A percentile compares a stretch with the other conserved stretches of the same genome.
phyloP scores from a whole-genome alignment of 2,113 vertebrate species.

The Otus sunia region DNA sequence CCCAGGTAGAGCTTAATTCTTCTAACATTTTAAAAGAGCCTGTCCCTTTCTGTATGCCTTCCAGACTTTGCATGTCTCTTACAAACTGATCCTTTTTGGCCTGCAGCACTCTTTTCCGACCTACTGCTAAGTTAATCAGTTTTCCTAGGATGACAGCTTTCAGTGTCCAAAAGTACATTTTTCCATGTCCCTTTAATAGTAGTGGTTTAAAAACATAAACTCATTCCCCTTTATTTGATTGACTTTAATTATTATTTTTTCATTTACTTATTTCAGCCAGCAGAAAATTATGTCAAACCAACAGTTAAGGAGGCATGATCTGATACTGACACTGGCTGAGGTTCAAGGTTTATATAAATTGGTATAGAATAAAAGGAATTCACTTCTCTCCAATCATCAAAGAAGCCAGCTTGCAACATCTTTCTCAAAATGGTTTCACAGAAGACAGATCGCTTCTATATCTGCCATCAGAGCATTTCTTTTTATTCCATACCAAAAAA shows the following conservation, averaged over 20 bases:
- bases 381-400: neutral
- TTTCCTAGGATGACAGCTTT: slow-evolving; percentile 26
- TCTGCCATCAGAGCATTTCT: neutral
- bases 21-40: slow-evolving; percentile 6
- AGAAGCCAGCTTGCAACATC: neutral
- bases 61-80: slow-evolving; percentile 1
- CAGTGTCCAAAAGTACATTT: neutral
- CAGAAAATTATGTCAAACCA: slow-evolving; percentile 7
- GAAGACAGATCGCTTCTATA: neutral
- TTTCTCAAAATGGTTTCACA: neutral
- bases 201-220: neutral
- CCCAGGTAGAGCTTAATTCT: slow-evolving; percentile 45
- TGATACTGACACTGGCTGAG: neutral
- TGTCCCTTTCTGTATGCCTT: slow-evolving; percentile 5
- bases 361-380: slow-evolving; percentile 11
- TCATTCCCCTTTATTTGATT: neutral
- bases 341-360: slow-evolving; percentile 5
- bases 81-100: slow-evolving; percentile 27
- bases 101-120: slow-evolving; percentile 12
- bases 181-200: neutral
- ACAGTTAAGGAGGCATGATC: neutral
- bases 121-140: slow-evolving; percentile 36
- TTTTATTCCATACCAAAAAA: neutral
- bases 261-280: neutral
- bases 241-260: neutral